phyloP scores from a whole-genome alignment of 2,797 vertebrate genomes.

The Anas flavirostris region DNA sequence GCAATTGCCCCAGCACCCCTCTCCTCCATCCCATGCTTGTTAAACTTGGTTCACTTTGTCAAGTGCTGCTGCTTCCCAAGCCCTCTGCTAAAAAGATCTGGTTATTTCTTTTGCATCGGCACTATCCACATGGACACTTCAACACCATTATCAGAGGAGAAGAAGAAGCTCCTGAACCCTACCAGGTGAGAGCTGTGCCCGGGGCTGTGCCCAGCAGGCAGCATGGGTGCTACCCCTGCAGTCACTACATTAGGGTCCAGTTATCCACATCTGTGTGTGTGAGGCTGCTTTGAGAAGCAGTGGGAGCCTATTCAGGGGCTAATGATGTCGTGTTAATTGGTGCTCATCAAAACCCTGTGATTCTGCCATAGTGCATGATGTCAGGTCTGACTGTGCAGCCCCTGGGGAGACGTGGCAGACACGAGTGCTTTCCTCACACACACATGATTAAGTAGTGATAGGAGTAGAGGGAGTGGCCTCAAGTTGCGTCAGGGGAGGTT shows the following conservation, averaged over 20 bases:
- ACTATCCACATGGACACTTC: not conserved
- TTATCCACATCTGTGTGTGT: not conserved
- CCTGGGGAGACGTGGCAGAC: not conserved
- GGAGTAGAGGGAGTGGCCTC: too few relatives aligned
- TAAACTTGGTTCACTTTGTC: not conserved
- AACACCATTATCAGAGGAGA: constrained; percentile 62
- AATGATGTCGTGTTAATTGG: not conserved
- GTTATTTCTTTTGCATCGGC: not conserved
- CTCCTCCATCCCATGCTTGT: not conserved
- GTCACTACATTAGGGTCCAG: fast-evolving
- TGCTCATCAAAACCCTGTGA: not conserved
- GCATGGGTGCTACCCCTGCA: too few relatives aligned
- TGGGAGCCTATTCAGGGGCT: not conserved
- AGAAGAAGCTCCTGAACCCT: constrained; percentile 72
- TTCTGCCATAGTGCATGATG: not conserved
- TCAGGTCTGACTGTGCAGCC: not conserved
- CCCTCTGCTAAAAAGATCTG: not conserved
- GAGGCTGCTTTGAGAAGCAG: not conserved
- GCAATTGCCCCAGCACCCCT: not conserved
- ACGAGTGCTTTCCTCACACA: not conserved
- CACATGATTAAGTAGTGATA: too few relatives aligned
- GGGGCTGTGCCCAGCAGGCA: not conserved
- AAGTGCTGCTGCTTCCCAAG: not conserved
- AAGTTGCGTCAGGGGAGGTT: too few relatives aligned
- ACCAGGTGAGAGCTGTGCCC: constrained; percentile 63